Conservation (phyloP, 2,113 vertebrate species). For the Loxodonta africana region DNA sequence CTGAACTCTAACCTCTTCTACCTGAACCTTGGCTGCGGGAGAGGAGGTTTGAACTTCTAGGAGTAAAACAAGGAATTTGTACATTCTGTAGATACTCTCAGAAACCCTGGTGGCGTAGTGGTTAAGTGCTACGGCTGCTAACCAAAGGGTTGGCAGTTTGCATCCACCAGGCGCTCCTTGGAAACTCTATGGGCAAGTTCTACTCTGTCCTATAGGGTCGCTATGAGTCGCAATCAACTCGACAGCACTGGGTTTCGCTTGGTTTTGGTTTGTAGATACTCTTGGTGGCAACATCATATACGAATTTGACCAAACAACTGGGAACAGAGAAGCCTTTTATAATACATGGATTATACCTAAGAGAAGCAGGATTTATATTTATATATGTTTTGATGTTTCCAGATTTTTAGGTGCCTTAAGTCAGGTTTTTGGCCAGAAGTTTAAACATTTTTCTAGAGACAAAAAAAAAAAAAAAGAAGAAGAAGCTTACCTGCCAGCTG, state of each 20-base stretch:
- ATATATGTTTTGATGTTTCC: slow-evolving; percentile 17
- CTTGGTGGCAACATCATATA: not conserved
- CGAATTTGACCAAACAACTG: slow-evolving; percentile 43
- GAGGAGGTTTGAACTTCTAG: not conserved
- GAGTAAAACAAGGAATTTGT: not conserved
- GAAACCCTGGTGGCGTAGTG: no score
- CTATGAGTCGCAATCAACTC: no score
- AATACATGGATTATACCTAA: slow-evolving; percentile 47
- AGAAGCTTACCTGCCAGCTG: slow-evolving; percentile 96
- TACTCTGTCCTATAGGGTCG: no score
- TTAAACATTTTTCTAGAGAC: slow-evolving; percentile 15
- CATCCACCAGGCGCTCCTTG: no score
- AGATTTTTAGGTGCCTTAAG: not conserved
- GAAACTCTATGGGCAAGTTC: no score
- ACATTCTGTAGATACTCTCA: not conserved
- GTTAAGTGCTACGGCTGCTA: no score
- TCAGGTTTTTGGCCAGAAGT: not conserved
- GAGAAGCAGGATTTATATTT: slow-evolving; percentile 51
- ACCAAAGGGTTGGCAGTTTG: no score
- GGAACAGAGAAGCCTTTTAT: slow-evolving; percentile 19
- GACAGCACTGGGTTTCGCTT: no score
- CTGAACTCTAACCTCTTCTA: not conserved
- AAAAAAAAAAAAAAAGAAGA: not conserved
- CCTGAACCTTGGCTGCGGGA: not conserved
- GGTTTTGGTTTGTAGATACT: not conserved